Percentiles rank a stretch among this genome's conserved stretches.
These are phyloP conservation scores for Saguinus midas DNA, from an alignment of 2,113 vertebrate genomes.

Conservation along the genomic window DNA sequence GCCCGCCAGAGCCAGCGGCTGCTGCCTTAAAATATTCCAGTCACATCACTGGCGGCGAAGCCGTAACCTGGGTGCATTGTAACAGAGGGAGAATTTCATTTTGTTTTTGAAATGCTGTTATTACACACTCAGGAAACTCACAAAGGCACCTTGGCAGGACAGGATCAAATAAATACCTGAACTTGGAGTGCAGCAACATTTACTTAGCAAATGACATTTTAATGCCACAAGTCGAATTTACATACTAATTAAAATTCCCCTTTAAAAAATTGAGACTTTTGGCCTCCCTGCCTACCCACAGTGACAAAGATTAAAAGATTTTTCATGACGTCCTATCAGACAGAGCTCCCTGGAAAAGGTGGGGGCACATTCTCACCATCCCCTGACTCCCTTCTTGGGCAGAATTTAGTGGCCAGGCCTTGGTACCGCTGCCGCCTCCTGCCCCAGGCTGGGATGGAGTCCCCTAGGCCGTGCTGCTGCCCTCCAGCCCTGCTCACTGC, in stretches of 20 bases:
- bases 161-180: constrained; percentile 85
- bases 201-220: constrained; percentile 88
- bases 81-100: constrained; percentile 78
- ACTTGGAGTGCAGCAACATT: constrained; percentile 81
- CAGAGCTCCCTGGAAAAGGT: constrained; percentile 65
- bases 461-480: not conserved
- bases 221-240: constrained; percentile 84
- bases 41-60: constrained; percentile 68
- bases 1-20: not conserved
- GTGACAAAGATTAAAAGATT: constrained; percentile 83
- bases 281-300: constrained; percentile 80
- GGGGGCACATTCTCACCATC: constrained; percentile 1
- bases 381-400: constrained; percentile 1
- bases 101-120: constrained; percentile 82
- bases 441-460: not conserved
- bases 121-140: constrained; percentile 79
- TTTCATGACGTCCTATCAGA: constrained; percentile 82
- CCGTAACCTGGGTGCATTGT: constrained; percentile 57
- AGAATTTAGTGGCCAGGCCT: fast-evolving
- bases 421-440: fast-evolving
- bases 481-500: not conserved
- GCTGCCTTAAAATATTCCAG: constrained; percentile 75
- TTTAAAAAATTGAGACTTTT: constrained; percentile 85
- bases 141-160: constrained; percentile 86
- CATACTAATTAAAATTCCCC: constrained; percentile 89